Base-by-base conservation (phyloP, 2,888 invertebrate species). In the Nemotelus nigrinus region DNA sequence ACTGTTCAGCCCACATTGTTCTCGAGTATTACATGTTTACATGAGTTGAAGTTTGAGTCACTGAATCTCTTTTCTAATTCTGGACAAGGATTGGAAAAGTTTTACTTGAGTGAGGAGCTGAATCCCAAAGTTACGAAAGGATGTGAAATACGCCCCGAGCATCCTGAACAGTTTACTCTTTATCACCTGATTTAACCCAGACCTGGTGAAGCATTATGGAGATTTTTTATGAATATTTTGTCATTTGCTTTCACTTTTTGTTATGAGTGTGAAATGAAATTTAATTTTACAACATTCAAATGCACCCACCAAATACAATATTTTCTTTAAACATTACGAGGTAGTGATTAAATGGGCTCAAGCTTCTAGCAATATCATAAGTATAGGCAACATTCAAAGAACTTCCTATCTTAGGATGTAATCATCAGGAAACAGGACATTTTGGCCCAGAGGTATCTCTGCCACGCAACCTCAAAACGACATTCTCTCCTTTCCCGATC, bases 1-100 rank as follows among this genome's bases (percentile, higher is more conserved):
- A 68, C 67, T 68, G 72, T 72, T 60, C 74, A 57, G 60, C 74
- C 74, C 74, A 74, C 74, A 74, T 74, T 74, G 74, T 74, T 63
- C 60, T 48, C 74, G 57, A n/a, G 60, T 7, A 47, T n/a, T 74
- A 63, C 63, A 60, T 74, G 74, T 74, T 74, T 63, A 74, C 74
- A 74, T 41, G 74, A 41, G 48, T 57, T 44, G 60, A 74, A 63
- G 63, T 74, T 74, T 74, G 39, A 74, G 74, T 60, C 74, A 63
- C 74, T 60, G 63, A 74, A 74, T 74, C 63, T 63, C 60, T 25
- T 60, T 74, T 60, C 74, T 60, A 74, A 74, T 74, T 74, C 74
- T 57, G 41, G 60, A 63, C 74, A 74, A 74, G 74, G 48, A 6
- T 1, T 8, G 67, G 44, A 10, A 48, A 3, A 57, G 8, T 10